These are phyloP conservation scores for Ichneumoninae sp. DNA, from an alignment of 2,888 invertebrate genomes.

Conservation along the genomic window DNA sequence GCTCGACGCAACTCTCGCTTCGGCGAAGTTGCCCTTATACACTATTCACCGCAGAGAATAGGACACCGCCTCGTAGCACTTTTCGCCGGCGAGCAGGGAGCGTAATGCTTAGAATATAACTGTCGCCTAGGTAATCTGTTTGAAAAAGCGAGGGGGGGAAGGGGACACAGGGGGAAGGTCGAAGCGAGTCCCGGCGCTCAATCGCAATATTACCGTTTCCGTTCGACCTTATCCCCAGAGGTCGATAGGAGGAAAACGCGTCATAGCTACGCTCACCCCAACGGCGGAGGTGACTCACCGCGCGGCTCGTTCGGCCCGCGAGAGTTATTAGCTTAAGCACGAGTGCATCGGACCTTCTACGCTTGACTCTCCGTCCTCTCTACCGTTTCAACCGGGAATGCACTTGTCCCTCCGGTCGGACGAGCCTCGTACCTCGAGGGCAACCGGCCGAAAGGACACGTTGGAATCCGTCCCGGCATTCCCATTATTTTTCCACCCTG, in stretches of 20 bases:
- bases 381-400: constrained; percentile 38
- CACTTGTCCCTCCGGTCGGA: constrained; percentile 59
- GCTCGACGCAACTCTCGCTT: neutral
- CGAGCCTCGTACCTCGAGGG: neutral
- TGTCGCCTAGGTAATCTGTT: neutral
- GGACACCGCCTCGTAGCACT: neutral
- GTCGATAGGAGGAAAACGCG: constrained; percentile 76
- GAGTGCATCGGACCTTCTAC: neutral
- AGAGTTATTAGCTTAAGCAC: neutral
- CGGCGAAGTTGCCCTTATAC: constrained; percentile 9
- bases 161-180: neutral
- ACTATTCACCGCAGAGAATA: neutral
- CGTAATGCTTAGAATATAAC: neutral
- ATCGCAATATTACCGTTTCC: constrained; percentile 71
- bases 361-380: neutral
- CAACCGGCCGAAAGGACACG: constrained; percentile 13
- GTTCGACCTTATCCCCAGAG: constrained; percentile 67
- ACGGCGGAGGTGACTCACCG: constrained; percentile 60
- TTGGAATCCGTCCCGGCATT: neutral
- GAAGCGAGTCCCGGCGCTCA: constrained; percentile 56
- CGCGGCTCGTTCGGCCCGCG: constrained; percentile 2
- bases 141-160: neutral
- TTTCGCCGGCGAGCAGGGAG: constrained; percentile 10
- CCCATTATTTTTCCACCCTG: neutral
- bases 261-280: constrained; percentile 49